Evolutionary conservation across 2,888 invertebrate species (phyloP), one percentile per base, ranked within the genome.

Genomic region (Folsomia manolachei): DNA sequence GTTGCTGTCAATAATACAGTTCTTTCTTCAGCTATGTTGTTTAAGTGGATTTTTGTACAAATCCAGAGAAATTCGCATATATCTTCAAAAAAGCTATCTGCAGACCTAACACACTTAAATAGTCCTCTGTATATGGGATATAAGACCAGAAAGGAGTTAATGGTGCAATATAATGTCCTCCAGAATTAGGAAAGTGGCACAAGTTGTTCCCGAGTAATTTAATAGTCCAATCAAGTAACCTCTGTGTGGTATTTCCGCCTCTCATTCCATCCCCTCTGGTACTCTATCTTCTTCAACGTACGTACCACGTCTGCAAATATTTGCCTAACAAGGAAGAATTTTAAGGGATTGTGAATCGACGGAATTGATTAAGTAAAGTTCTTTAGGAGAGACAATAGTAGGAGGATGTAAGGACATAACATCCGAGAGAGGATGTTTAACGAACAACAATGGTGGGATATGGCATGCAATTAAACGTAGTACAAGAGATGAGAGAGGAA

Each of bases 381-480:
- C 39, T 14, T 39, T 4, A 14, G 39, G 7, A 9, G 39, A 14
- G 39, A 4, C 14, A n/a, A n/a, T n/a, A n/a, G n/a, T n/a, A n/a
- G n/a, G n/a, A n/a, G n/a, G n/a, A n/a, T n/a, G n/a, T n/a, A n/a
- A n/a, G n/a, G n/a, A n/a, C n/a, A n/a, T n/a, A n/a, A n/a, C n/a
- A n/a, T n/a, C n/a, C n/a, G n/a, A n/a, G n/a, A n/a, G n/a, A n/a
- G n/a, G n/a, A n/a, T n/a, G n/a, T n/a, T n/a, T 11, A 51, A 51
- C 51, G 51, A 18, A 51, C 51, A 18, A 51, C 51, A 51, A 51
- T 18, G 19, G 56, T 60, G 19, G 39, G 62, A 27, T 27, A 69
- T 64, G 69, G 65, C 61, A 53, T 71, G 68, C 71, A 74, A 74
- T 74, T 71, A 74, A 74, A 71, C 69, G 66, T 61, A 65, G 69